Evolutionary conservation across 2,113 vertebrate species (phyloP), one percentile per base, ranked within the genome.

Genomic region (Acanthochromis polyacanthus): DNA sequence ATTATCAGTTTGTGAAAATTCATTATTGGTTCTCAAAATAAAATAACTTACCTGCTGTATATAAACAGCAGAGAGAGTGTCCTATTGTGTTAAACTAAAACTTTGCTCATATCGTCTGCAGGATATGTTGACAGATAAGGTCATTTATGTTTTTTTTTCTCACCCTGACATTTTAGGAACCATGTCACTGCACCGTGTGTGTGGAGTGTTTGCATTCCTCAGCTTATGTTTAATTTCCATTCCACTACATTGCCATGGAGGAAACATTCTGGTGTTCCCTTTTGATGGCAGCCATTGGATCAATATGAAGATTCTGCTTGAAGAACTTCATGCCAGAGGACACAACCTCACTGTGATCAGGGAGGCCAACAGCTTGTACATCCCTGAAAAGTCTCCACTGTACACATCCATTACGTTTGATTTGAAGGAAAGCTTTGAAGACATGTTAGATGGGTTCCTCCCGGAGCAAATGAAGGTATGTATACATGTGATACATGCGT

Each of bases 341-440:
- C 96, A 97, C 0, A 91, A 71, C 10, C 83, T 96, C 50, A 95
- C 94, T 0, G 91, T 96, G 10, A 80, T 95, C 83, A 74, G 94
- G 57, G 19, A 53, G 2, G n/a, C 94, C 38, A 92, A 38, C 38
- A 93, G 87, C 69, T 83, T 85, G 83, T 94, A 92, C 85, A 92
- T 94, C 20, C 8, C 69, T 6, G 90, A 93, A 53, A 72, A 85
- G 7, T 94, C 94, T 16, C 60, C 89, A 61, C 75, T 87, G 0
- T 95, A 88, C 90, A 93, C 61, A 0, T 82, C 78, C 1, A 87
- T 72, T 10, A 83, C 22, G 61, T 1, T 53, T 3, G 53, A 69
- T 36, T 36, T 9, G 32, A 10, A 36, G 32, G 32, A 17, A 2
- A 1, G 0, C 1, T 14, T 48, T 0, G 75, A 87, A 0, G 0